A percentile compares a stretch with the other conserved stretches of the same genome.
Conservation (phyloP, 2,797 vertebrate species). For the Leuciscus waleckii region DNA sequence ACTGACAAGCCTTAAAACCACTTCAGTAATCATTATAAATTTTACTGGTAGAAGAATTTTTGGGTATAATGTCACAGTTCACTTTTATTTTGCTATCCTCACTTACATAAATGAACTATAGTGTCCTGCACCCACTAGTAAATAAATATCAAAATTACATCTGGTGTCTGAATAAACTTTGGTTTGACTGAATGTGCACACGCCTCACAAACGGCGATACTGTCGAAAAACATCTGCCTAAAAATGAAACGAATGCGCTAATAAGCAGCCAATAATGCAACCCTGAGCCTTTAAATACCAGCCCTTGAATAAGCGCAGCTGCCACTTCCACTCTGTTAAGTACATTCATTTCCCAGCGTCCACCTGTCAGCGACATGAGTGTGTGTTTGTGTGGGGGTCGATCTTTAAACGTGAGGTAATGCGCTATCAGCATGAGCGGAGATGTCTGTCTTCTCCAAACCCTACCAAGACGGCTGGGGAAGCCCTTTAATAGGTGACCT, state of each 20-base stretch:
- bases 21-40: too few species aligned
- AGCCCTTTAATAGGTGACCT: slow-evolving; percentile 41
- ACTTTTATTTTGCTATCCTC: too few species aligned
- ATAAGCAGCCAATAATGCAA: slow-evolving; percentile 7
- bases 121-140: too few species aligned
- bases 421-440: slow-evolving; percentile 38
- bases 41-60: too few species aligned
- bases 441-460: slow-evolving; percentile 62
- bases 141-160: too few species aligned
- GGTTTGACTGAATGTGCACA: background rate
- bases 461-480: background rate
- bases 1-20: too few species aligned
- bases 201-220: background rate
- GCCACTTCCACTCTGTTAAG: slow-evolving; percentile 42
- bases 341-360: slow-evolving; percentile 29
- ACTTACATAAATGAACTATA: too few species aligned
- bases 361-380: slow-evolving; percentile 50
- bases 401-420: slow-evolving; percentile 76
- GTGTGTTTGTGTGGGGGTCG: slow-evolving; percentile 47
- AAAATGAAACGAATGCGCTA: background rate
- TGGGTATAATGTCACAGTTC: too few species aligned
- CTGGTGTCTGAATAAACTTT: too few species aligned
- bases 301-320: slow-evolving; percentile 20
- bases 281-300: slow-evolving; percentile 39
- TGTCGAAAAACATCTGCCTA: background rate